phyloP scores from a whole-genome alignment of 2,888 invertebrate species.

The Pachydiplax longipennis region DNA sequence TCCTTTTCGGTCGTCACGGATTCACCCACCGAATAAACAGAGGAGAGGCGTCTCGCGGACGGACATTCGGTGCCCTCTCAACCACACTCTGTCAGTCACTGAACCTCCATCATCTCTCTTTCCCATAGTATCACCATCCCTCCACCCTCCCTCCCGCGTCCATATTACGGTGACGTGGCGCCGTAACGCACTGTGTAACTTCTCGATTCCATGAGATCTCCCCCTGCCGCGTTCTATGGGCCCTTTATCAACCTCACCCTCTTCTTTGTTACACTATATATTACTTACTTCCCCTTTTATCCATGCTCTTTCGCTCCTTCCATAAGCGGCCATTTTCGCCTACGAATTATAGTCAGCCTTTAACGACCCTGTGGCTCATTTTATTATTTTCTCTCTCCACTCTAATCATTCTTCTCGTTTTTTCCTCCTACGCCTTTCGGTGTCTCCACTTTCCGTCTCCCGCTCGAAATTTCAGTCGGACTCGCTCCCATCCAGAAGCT shows the following conservation, averaged over 20 bases:
- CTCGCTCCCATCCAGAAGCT: not conserved
- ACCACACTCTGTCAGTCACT: constrained; percentile 18
- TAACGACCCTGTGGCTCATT: not conserved
- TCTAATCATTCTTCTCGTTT: not conserved
- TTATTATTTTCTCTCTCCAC: not conserved
- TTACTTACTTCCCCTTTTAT: not conserved
- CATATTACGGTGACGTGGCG: constrained; percentile 29
- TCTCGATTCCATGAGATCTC: not conserved
- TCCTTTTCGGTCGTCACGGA: not conserved
- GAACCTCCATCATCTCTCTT: not conserved
- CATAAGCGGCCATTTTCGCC: not conserved
- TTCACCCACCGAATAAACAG: constrained; percentile 19
- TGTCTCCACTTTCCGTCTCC: not conserved
- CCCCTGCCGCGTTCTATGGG: not conserved
- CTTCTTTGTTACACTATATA: not conserved
- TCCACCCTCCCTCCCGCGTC: not conserved
- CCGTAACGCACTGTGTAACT: constrained; percentile 8
- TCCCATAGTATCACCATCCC: not conserved
- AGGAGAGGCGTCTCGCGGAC: not conserved
- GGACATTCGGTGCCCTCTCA: not conserved
- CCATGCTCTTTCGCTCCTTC: not conserved
- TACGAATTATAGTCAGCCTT: not conserved
- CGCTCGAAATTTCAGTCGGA: not conserved
- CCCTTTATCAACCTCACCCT: not conserved
- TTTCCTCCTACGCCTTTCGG: not conserved